Percentiles rank a stretch among this genome's conserved stretches.
phyloP scores from a whole-genome alignment of 2,797 vertebrate species.

The Sylvia borin region DNA sequence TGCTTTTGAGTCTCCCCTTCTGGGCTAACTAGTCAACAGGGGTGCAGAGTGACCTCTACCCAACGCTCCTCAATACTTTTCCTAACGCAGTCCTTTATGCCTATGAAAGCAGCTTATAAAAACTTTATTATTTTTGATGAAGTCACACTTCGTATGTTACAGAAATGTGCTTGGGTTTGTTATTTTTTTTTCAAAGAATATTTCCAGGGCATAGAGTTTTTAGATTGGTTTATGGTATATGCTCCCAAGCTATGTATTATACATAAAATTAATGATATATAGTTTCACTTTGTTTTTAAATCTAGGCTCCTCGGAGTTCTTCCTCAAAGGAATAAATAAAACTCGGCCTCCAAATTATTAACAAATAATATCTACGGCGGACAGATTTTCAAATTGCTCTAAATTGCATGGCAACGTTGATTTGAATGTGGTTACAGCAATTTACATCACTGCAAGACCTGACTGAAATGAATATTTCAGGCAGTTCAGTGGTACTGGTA shows the following conservation, averaged over 20 bases:
- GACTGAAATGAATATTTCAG: constrained; percentile 17
- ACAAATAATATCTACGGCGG: not conserved
- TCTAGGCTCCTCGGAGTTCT: not conserved
- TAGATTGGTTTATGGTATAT: not conserved
- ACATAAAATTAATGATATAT: not conserved
- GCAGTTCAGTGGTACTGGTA: not conserved
- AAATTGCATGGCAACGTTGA: not conserved
- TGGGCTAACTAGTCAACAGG: not conserved
- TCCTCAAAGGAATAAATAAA: constrained; percentile 22
- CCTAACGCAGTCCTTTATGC: not conserved
- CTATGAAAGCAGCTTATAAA: not conserved
- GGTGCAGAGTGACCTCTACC: not conserved
- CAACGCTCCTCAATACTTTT: rapidly evolving
- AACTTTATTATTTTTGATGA: not conserved
- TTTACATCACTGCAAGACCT: not conserved
- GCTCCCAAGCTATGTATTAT: not conserved
- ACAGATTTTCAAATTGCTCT: constrained; percentile 4
- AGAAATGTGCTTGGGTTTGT: not conserved
- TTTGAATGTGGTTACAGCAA: not conserved
- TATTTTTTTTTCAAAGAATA: not conserved
- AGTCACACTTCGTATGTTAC: not conserved
- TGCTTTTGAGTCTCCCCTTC: rapidly evolving
- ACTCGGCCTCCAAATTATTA: not conserved
- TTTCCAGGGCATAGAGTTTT: not conserved
- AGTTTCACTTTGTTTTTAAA: not conserved